A percentile compares a stretch with the other conserved stretches of the same genome.
Conservation (phyloP, 2,113 vertebrate species). For the Anseranas semipalmata region DNA sequence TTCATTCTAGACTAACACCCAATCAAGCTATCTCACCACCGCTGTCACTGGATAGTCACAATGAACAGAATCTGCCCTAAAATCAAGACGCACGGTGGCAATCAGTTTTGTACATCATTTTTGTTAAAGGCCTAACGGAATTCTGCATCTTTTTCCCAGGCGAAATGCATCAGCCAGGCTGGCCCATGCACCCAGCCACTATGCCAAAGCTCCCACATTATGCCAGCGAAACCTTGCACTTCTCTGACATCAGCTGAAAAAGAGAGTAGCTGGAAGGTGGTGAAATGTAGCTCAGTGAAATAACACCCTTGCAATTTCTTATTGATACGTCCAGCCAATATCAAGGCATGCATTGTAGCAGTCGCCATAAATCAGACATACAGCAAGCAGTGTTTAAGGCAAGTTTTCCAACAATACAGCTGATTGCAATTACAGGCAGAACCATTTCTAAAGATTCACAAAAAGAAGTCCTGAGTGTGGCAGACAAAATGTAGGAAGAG, state of each 20-base stretch:
- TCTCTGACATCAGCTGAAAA: not conserved
- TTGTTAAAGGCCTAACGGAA: not conserved
- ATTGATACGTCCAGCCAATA: not conserved
- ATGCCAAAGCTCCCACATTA: not conserved
- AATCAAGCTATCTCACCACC: not conserved
- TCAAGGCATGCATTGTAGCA: not conserved
- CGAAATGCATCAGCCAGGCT: not conserved
- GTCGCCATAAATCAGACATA: not conserved
- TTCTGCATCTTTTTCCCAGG: not conserved
- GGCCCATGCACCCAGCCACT: not conserved
- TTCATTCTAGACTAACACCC: not conserved
- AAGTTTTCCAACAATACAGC: constrained; percentile 17
- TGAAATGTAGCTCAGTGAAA: constrained; percentile 20
- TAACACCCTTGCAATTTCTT: not conserved
- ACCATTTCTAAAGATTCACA: not conserved
- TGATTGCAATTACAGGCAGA: constrained; percentile 12
- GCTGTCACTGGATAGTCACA: not conserved
- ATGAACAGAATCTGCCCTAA: not conserved
- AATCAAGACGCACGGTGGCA: not conserved
- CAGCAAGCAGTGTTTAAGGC: not conserved
- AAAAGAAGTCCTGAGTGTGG: not conserved
- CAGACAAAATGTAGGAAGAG: not conserved
- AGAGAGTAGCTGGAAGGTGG: not conserved
- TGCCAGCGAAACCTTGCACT: not conserved
- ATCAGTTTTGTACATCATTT: not conserved